Evolutionary conservation across 2,888 invertebrate genomes (phyloP), one percentile per base, ranked within the genome.

Genomic region (Noctua janthina): DNA sequence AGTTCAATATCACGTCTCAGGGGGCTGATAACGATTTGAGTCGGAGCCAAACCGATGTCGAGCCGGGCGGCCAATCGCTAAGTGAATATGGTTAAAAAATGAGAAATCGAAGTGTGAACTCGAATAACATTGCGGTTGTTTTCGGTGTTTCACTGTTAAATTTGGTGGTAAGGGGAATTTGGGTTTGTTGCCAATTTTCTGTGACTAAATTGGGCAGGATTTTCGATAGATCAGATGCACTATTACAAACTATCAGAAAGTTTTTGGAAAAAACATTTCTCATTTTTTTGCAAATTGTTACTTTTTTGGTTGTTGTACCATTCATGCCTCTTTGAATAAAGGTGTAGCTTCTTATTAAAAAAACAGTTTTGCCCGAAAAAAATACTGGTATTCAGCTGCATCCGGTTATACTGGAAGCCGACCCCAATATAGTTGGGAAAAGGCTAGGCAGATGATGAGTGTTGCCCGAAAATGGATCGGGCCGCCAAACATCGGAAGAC

Each of bases 1-100:
- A 75, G 76, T 81, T 85, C 82, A 88, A 90, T 88, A 88, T 84
- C 84, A 83, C 82, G 78, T 89, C 86, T 85, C 88, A 78, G 76
- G 72, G 76, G 80, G 35, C 70, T 81, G 86, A 82, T 89, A 91
- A 89, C 87, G 83, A 87, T 84, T 90, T 90, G 91, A 88, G 74
- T 81, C 74, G 74, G 79, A 74, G 88, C 90, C 91, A 90, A 87
- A 81, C 84, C 85, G 81, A 73, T 78, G 76, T 81, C 81, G 76
- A 83, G 69, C 69, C 67, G 70, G 35, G 68, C 54, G 35, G 82
- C 77, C 87, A 89, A 88, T 87, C 75, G 80, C 68, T 89, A 83
- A 89, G 81, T 87, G 88, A 89, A 89, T 83, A 83, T 77, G 74
- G 73, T 88, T 54, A 83, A 78, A 88, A 84, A 86, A 82, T 78